A percentile compares a stretch with the other conserved stretches of the same genome.
Conservation (phyloP, 2,888 invertebrate genomes). For the Eilema caniola region DNA sequence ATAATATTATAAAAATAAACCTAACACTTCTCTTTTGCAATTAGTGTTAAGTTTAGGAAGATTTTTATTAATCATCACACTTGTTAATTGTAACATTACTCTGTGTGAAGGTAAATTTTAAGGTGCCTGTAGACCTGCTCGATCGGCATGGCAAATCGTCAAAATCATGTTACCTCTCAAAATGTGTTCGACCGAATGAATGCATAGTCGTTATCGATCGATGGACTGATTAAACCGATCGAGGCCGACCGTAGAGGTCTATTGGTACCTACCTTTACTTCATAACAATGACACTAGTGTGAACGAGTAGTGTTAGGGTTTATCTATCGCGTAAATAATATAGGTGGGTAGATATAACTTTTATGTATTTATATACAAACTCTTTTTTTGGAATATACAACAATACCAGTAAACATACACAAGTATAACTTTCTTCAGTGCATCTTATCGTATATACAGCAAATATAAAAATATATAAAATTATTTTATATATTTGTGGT, state of each 20-base stretch:
- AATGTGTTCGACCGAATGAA: not conserved
- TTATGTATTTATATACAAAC: not conserved
- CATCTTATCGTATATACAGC: not conserved
- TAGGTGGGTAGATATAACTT: not conserved
- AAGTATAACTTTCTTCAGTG: not conserved
- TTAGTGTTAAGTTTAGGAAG: not conserved
- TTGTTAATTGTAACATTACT: not conserved
- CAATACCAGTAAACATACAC: not conserved
- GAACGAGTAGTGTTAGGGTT: not conserved
- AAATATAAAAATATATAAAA: constrained; percentile 1
- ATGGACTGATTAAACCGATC: not conserved
- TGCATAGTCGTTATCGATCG: no score
- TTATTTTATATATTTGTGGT: not conserved
- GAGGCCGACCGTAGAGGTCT: not conserved
- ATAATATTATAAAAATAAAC: not conserved
- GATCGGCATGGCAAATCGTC: not conserved
- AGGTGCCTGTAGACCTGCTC: not conserved
- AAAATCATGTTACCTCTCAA: not conserved
- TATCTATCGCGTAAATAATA: not conserved
- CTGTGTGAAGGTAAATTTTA: not conserved
- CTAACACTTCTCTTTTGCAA: not conserved
- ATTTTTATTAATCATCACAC: not conserved
- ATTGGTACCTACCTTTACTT: not conserved
- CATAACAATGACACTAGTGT: not conserved
- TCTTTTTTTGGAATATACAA: not conserved